phyloP scores from a whole-genome alignment of 2,113 vertebrate species.

The Zapornia atra region DNA sequence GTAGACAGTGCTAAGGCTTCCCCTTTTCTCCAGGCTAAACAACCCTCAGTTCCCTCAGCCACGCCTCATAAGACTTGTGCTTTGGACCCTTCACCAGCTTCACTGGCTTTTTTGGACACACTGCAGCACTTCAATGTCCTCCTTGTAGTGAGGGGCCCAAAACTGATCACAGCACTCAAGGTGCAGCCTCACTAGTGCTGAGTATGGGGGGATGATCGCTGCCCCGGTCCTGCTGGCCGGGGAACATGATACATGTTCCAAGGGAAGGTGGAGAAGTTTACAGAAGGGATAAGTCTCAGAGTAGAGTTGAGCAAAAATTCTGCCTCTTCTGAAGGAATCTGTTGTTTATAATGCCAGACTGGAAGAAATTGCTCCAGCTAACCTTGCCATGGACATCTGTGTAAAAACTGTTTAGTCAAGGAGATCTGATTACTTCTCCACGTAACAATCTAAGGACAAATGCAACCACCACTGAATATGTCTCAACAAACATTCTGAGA shows the following conservation, averaged over 20 bases:
- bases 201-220: neutral
- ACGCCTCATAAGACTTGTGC: neutral
- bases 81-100: neutral
- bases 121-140: neutral
- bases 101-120: accelerated
- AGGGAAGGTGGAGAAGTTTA: neutral
- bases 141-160: neutral
- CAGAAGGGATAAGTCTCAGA: neutral
- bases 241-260: neutral
- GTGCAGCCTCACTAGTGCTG: accelerated
- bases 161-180: neutral
- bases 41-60: neutral
- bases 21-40: neutral
- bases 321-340: neutral
- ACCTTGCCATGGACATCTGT: neutral
- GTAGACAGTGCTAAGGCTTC: neutral
- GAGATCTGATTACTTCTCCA: neutral
- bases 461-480: neutral
- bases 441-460: neutral
- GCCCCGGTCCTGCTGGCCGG: neutral
- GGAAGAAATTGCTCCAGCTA: neutral
- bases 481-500: neutral
- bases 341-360: neutral
- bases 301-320: neutral
- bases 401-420: neutral